These are phyloP conservation scores for Vulpes ferrilata DNA, from an alignment of 2,113 vertebrate species.

Conservation along the genomic window DNA sequence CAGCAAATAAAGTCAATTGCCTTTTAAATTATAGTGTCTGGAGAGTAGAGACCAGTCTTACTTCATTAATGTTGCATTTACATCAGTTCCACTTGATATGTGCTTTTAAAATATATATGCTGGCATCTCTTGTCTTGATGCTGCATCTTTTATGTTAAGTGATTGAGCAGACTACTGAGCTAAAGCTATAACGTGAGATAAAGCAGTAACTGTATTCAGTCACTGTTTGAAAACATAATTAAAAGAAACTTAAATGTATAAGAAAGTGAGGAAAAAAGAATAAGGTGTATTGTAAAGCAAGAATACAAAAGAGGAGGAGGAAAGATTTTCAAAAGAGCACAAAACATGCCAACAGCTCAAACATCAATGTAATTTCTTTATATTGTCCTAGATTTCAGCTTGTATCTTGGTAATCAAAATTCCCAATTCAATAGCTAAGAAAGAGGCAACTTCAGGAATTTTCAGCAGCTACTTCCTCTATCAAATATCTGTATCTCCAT, in stretches of 20 bases:
- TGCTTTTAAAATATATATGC: slow-evolving; percentile 24
- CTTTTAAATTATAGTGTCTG: slow-evolving; percentile 60
- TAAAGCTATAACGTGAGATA: not conserved
- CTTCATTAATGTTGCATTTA: slow-evolving; percentile 16
- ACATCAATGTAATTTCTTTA: not conserved
- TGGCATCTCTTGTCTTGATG: not conserved
- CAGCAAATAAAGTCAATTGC: slow-evolving; percentile 58
- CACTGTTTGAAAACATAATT: slow-evolving; percentile 31
- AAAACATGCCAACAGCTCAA: not conserved
- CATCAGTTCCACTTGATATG: not conserved
- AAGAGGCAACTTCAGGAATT: slow-evolving; percentile 31
- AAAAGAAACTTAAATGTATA: slow-evolving; percentile 4
- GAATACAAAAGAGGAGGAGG: not conserved
- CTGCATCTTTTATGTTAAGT: slow-evolving; percentile 15
- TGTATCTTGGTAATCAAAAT: slow-evolving; percentile 25
- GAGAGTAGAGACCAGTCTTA: not conserved
- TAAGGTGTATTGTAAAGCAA: slow-evolving; percentile 21
- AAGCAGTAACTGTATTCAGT: not conserved
- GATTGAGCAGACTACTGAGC: not conserved
- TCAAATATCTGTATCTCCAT: not conserved
- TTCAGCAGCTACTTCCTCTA: not conserved
- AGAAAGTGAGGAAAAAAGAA: not conserved
- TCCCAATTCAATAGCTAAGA: not conserved
- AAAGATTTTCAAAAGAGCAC: slow-evolving; percentile 13
- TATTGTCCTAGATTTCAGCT: not conserved